Conservation (phyloP, 2,113 vertebrate genomes). For the Amazona guildingii region DNA sequence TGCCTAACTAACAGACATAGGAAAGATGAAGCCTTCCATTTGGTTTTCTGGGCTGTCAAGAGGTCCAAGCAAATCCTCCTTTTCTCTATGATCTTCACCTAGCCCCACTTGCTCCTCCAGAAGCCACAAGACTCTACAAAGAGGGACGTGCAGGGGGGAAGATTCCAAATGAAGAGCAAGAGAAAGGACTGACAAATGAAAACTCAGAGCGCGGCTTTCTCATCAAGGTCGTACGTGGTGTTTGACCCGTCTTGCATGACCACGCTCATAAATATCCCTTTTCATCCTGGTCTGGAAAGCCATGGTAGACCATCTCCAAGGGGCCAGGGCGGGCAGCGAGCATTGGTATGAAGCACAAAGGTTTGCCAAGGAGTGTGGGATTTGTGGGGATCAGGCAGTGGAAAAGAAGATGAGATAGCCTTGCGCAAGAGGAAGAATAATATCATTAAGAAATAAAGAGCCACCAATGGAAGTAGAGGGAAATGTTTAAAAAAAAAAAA, state of each 20-base stretch:
- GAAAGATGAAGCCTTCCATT: not conserved
- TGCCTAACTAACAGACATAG: not conserved
- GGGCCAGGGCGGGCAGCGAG: not conserved
- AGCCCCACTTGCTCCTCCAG: not conserved
- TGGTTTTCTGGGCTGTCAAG: not conserved
- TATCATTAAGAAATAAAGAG: not conserved
- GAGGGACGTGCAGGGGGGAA: not conserved
- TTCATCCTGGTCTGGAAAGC: not conserved
- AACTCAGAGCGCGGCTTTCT: fast-evolving
- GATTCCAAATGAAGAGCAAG: not conserved
- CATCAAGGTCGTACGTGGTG: not conserved
- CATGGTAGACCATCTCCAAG: not conserved
- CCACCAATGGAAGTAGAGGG: not conserved
- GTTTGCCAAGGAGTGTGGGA: not conserved
- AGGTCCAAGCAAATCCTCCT: not conserved
- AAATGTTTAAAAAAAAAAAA: not conserved
- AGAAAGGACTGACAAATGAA: not conserved
- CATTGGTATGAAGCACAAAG: fast-evolving
- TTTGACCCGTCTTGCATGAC: not conserved
- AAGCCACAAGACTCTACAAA: not conserved
- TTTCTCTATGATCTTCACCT: not conserved
- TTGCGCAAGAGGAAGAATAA: not conserved
- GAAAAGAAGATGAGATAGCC: not conserved
- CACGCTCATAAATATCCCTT: not conserved
- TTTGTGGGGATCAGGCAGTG: not conserved